Conservation (phyloP, 1,140 invertebrate species). For the Batillaria attramentaria region DNA sequence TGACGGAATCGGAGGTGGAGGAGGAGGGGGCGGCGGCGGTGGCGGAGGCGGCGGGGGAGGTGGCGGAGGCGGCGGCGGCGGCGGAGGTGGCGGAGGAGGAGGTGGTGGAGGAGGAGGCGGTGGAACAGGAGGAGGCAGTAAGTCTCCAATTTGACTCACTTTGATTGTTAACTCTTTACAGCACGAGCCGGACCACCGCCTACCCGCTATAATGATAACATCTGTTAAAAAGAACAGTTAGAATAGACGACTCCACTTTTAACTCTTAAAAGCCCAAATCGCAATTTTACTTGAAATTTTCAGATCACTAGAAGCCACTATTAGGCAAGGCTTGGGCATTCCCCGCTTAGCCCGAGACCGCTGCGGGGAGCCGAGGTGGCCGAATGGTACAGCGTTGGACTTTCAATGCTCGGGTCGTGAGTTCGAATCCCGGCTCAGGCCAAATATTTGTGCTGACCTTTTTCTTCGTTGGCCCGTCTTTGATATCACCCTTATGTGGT, state of each 20-base stretch:
- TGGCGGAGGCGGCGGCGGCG: conserved; percentile 26
- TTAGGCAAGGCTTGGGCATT: no score
- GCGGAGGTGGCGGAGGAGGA: conserved; percentile 25
- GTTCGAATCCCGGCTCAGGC: no score
- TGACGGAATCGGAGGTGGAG: conserved; percentile 15
- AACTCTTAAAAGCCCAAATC: no score
- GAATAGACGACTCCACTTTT: neutral
- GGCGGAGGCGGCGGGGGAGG: conserved; percentile 23
- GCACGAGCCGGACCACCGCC: neutral
- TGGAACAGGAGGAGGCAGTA: conserved; percentile 10
- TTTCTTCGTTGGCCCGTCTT: no score
- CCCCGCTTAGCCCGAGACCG: no score
- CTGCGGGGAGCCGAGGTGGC: no score
- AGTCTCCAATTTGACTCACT: neutral
- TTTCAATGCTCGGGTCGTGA: no score
- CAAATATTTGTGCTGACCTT: no score
- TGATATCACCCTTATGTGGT: no score
- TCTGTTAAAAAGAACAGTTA: neutral
- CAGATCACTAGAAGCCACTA: no score
- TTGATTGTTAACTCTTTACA: neutral
- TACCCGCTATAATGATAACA: neutral
- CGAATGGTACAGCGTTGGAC: no score
- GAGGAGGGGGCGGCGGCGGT: conserved; percentile 1
- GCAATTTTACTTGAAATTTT: no score
- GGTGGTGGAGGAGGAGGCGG: neutral